A percentile compares a stretch with the other conserved stretches of the same genome.
Conservation (phyloP, 2,113 vertebrate genomes). For the Hystrix brachyura region DNA sequence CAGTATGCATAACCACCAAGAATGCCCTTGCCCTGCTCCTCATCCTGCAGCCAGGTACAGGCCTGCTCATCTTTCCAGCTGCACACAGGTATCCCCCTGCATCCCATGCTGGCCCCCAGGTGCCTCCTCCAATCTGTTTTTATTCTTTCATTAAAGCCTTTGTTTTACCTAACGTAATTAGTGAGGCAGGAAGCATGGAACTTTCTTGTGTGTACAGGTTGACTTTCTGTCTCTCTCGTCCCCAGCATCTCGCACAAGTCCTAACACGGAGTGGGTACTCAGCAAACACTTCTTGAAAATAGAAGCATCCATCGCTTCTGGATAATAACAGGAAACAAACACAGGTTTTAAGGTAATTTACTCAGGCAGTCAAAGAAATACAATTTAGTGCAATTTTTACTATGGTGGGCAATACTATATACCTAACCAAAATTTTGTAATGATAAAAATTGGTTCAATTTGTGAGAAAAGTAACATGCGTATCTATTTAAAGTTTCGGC, state of each 20-base stretch:
- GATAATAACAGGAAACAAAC: not conserved
- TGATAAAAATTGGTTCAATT: not conserved
- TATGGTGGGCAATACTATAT: not conserved
- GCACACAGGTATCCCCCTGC: not conserved
- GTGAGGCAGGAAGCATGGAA: not conserved
- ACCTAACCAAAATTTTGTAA: not conserved
- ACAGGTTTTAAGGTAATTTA: not conserved
- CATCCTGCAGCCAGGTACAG: not conserved
- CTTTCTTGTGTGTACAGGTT: not conserved
- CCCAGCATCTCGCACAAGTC: not conserved
- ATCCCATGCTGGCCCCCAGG: not conserved
- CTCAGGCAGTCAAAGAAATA: not conserved
- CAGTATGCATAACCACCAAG: not conserved
- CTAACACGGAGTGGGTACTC: not conserved
- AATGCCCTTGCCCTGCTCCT: not conserved
- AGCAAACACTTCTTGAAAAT: not conserved
- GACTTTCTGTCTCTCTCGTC: not conserved
- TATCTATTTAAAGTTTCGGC: conserved; percentile 2
- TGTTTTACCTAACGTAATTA: not conserved
- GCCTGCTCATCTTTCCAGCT: not conserved
- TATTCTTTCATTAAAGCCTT: not conserved
- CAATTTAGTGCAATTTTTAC: not conserved
- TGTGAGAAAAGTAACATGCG: not conserved
- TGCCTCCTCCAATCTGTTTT: not conserved
- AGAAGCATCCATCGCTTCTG: not conserved